These are phyloP conservation scores for Sparidentex hasta DNA, from an alignment of 2,797 vertebrate species.

Conservation along the genomic window DNA sequence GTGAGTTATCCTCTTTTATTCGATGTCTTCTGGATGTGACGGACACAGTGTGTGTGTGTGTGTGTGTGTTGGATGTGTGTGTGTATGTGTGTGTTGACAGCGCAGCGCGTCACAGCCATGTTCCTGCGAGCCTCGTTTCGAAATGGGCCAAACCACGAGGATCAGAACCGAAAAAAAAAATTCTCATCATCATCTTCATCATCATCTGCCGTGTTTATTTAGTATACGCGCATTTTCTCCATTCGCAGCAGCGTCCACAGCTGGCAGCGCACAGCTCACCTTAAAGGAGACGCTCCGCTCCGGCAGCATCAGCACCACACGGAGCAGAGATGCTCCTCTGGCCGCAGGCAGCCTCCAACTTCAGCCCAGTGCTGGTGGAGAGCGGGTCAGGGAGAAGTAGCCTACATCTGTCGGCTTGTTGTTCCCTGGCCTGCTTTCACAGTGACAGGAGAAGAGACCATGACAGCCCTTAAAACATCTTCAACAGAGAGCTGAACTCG, in stretches of 20 bases:
- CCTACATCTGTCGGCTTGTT: slow-evolving; percentile 13
- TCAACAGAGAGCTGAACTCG: background rate
- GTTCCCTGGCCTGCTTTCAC: slow-evolving; percentile 12
- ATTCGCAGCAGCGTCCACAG: slow-evolving; percentile 44
- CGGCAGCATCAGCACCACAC: slow-evolving; percentile 71
- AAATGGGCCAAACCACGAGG: slow-evolving; percentile 8
- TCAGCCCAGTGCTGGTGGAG: slow-evolving; percentile 42
- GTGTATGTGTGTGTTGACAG: background rate
- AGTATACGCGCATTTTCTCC: slow-evolving; percentile 30
- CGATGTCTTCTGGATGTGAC: slow-evolving; percentile 36
- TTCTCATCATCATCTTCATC: background rate
- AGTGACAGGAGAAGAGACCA: background rate
- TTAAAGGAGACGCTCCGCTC: slow-evolving; percentile 71
- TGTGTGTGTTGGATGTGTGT: too few species aligned
- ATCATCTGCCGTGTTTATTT: slow-evolving; percentile 31
- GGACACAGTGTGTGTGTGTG: slow-evolving; percentile 9
- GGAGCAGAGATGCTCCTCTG: slow-evolving; percentile 30
- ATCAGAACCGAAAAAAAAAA: background rate
- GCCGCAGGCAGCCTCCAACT: slow-evolving; percentile 59
- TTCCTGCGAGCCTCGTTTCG: slow-evolving; percentile 42
- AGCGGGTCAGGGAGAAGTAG: slow-evolving; percentile 40
- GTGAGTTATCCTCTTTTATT: slow-evolving; percentile 76
- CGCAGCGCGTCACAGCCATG: slow-evolving; percentile 69
- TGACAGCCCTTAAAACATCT: too few species aligned
- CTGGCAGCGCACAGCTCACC: slow-evolving; percentile 50